These are phyloP conservation scores for Syritta pipiens DNA, from an alignment of 2,888 invertebrate species.

Conservation along the genomic window DNA sequence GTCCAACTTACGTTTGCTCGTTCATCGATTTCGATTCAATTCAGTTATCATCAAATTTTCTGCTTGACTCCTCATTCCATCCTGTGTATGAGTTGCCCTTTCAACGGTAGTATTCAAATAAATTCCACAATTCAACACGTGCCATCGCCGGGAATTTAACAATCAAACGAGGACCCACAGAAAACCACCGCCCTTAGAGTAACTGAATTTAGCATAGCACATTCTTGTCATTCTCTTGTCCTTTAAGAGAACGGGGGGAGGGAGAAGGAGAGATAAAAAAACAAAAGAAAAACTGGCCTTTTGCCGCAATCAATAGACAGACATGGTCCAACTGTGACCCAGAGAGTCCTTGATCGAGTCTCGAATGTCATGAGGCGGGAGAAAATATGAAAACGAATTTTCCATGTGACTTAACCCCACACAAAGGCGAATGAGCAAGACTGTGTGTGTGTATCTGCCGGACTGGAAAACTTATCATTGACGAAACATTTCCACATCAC, in stretches of 20 bases:
- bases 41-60: slow-evolving; percentile 14
- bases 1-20: slow-evolving; percentile 3
- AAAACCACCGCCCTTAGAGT: not conserved
- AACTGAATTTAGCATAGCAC: slow-evolving; percentile 21
- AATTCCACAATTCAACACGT: slow-evolving; percentile 23
- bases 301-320: not conserved
- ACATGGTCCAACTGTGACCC: not conserved
- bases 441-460: too few relatives aligned
- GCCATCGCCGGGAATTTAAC: not conserved
- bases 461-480: slow-evolving; percentile 56
- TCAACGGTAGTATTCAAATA: slow-evolving; percentile 23
- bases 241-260: too few relatives aligned
- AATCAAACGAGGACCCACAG: not conserved
- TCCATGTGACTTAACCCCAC: slow-evolving; percentile 28
- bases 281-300: slow-evolving; percentile 5
- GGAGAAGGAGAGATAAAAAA: slow-evolving; percentile 6
- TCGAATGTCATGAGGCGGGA: not conserved
- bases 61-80: slow-evolving; percentile 17
- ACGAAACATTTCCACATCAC: slow-evolving; percentile 52
- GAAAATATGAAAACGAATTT: slow-evolving; percentile 20
- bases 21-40: not conserved
- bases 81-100: not conserved
- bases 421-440: slow-evolving; percentile 4
- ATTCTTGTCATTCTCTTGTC: not conserved
- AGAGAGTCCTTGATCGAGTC: not conserved